Evolutionary conservation across 2,797 vertebrate species (phyloP).

Genomic region (Lates japonicus): DNA sequence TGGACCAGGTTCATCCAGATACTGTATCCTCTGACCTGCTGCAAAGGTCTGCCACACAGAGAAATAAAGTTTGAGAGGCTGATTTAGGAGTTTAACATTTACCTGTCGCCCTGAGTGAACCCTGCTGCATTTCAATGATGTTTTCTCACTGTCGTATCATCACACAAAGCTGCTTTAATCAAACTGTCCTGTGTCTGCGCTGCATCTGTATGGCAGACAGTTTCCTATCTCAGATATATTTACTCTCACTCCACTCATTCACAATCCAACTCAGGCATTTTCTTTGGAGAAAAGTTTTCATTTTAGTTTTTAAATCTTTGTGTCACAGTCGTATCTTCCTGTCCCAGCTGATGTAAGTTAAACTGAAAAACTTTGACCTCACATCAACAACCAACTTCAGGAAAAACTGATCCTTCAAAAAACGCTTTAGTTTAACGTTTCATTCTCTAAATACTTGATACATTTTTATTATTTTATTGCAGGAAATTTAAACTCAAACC

Average conservation of each 20-base stretch:
- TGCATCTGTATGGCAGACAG: slow-evolving; percentile 1
- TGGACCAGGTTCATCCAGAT: neutral
- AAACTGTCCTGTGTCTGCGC: slow-evolving; percentile 7
- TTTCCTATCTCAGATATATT: slow-evolving; percentile 7
- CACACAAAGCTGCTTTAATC: slow-evolving; percentile 20
- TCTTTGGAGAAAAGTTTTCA: neutral
- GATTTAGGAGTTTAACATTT: slow-evolving; percentile 58
- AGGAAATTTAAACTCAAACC: no score
- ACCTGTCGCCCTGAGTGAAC: slow-evolving; percentile 12
- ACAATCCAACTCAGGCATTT: neutral
- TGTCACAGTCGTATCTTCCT: neutral
- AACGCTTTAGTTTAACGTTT: no score
- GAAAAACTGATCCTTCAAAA: neutral
- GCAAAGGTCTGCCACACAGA: slow-evolving; percentile 36
- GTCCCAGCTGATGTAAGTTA: neutral
- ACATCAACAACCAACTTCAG: neutral
- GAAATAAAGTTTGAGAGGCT: slow-evolving; percentile 26
- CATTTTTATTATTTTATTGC: no score
- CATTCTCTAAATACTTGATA: no score
- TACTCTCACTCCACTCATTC: neutral
- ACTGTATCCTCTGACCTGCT: slow-evolving; percentile 1
- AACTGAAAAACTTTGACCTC: neutral
- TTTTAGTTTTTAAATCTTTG: neutral
- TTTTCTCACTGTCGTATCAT: neutral
- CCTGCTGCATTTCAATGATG: slow-evolving; percentile 36